Evolutionary conservation across 2,888 invertebrate genomes (phyloP).

Genomic region (Trichogramma dendrolimi): DNA sequence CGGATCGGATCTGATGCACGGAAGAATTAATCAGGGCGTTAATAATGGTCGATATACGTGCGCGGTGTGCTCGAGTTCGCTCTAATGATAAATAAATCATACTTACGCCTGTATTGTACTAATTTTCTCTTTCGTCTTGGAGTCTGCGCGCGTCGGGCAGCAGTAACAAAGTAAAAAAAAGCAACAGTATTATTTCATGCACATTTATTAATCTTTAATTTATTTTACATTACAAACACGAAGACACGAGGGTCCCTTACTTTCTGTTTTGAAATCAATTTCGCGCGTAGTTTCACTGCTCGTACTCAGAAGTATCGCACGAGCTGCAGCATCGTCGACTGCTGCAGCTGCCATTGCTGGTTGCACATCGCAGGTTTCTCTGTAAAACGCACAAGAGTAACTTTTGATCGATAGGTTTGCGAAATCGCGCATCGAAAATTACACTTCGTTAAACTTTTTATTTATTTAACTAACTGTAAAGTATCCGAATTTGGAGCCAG

Average conservation of each 20-base stretch:
- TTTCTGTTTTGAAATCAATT: constrained; percentile 17
- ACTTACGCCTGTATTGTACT: constrained; percentile 12
- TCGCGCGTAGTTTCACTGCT: constrained; percentile 11
- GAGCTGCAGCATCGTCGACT: too few relatives aligned
- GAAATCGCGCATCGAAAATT: too few relatives aligned
- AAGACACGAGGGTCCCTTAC: constrained; percentile 12
- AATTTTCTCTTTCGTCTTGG: constrained; percentile 9
- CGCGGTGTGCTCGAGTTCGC: not conserved
- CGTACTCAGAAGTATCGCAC: too few relatives aligned
- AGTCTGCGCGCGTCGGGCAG: not conserved
- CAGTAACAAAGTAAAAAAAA: constrained; percentile 6
- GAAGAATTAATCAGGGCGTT: constrained; percentile 7
- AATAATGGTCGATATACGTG: not conserved
- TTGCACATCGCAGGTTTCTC: too few relatives aligned
- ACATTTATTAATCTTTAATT: constrained; percentile 1
- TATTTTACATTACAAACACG: constrained; percentile 9
- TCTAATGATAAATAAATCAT: not conserved
- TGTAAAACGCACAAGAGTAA: too few relatives aligned
- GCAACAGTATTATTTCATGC: constrained; percentile 5
- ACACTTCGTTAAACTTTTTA: too few relatives aligned
- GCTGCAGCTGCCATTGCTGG: too few relatives aligned
- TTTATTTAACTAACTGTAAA: too few relatives aligned
- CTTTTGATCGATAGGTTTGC: too few relatives aligned
- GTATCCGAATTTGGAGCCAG: too few relatives aligned
- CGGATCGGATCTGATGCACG: not conserved